Percentiles rank a stretch among this genome's conserved stretches.
Conservation (phyloP, 1,140 invertebrate species). For the Procambarus virginalis region DNA sequence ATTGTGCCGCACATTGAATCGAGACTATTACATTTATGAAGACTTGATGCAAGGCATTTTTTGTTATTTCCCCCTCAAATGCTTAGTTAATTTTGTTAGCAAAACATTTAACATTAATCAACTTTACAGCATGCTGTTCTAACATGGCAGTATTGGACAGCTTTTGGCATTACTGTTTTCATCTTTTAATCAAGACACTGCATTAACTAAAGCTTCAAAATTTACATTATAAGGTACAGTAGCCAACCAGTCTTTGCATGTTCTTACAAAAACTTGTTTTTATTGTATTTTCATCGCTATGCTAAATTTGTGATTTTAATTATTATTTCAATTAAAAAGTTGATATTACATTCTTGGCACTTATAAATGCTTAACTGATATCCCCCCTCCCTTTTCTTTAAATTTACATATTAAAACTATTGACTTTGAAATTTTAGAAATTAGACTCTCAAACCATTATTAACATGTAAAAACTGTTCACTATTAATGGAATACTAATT, state of each 20-base stretch:
- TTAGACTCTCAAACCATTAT: no score
- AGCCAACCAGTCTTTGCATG: not conserved
- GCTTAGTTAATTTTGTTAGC: not conserved
- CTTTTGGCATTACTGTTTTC: not conserved
- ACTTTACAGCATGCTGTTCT: not conserved
- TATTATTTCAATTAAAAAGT: not conserved
- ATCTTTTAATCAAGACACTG: not conserved
- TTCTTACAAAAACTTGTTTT: not conserved
- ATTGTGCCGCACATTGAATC: no score
- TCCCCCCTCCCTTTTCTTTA: no score
- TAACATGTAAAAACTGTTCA: not conserved
- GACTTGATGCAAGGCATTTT: not conserved
- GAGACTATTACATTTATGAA: not conserved
- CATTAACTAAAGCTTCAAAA: conserved; percentile 6
- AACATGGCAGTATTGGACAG: not conserved
- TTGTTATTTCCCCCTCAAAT: not conserved
- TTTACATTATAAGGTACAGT: not conserved
- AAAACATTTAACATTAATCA: not conserved
- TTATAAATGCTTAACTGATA: no score
- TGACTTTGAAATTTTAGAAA: not conserved
- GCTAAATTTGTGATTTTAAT: not conserved
- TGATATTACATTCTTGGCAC: no score
- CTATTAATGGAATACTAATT: not conserved
- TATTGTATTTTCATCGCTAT: not conserved
- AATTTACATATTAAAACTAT: not conserved